Conservation (phyloP, 1,140 invertebrate genomes). For the Drosophila sturtevanti region DNA sequence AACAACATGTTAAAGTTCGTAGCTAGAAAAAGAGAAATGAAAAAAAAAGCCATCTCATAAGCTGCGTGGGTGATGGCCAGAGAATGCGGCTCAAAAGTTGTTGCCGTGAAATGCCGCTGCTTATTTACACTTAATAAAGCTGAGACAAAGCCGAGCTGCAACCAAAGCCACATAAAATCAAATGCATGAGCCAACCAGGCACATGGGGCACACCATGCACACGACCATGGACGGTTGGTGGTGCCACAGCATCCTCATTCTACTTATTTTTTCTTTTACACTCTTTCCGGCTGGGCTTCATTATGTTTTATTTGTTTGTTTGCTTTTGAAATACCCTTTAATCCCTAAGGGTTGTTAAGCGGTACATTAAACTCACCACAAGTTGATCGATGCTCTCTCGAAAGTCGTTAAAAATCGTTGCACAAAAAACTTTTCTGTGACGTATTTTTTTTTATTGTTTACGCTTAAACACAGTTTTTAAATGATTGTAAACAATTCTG, state of each 20-base stretch:
- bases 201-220: not conserved
- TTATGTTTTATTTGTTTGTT: slow-evolving; percentile 60
- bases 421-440: not conserved
- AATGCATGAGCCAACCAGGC: slow-evolving; percentile 26
- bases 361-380: not conserved
- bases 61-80: not conserved
- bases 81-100: slow-evolving; percentile 8
- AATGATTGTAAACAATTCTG: no score
- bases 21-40: not conserved
- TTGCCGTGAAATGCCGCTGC: slow-evolving; percentile 70
- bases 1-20: slow-evolving; percentile 8
- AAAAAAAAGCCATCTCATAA: not conserved
- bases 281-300: slow-evolving; percentile 26
- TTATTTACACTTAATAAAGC: slow-evolving; percentile 79
- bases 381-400: not conserved
- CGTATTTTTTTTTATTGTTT: no score
- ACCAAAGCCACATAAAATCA: slow-evolving; percentile 52
- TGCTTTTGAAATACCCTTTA: slow-evolving; percentile 24
- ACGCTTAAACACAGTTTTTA: no score
- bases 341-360: not conserved
- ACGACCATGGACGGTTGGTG: not conserved
- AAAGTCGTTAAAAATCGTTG: not conserved
- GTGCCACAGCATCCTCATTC: slow-evolving; percentile 16
- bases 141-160: slow-evolving; percentile 47
- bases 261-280: not conserved